phyloP scores from a whole-genome alignment of 2,888 invertebrate genomes.

The Gymnosoma rotundatum region DNA sequence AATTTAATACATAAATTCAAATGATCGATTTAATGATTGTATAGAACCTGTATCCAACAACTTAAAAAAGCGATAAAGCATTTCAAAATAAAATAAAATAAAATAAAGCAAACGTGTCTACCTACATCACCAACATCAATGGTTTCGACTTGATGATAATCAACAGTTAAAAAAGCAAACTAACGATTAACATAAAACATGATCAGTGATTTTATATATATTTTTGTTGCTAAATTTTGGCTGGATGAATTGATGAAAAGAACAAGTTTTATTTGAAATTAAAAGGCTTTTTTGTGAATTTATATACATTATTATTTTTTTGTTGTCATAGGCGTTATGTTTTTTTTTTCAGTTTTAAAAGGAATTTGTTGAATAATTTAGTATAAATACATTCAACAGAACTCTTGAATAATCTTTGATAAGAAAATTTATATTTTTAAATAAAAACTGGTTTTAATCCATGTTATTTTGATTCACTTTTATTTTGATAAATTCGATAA shows the following conservation, averaged over 20 bases:
- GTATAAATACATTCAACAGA: background rate
- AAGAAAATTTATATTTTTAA: no score
- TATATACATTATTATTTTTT: constrained; percentile 25
- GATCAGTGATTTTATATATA: constrained; percentile 16
- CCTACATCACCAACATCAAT: constrained; percentile 18
- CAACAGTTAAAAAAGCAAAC: constrained; percentile 14
- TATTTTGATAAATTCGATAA: no score
- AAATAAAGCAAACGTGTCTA: constrained; percentile 33
- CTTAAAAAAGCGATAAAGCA: constrained; percentile 1
- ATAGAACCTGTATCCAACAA: constrained; percentile 5
- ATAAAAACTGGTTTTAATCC: no score
- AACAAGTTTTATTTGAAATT: constrained; percentile 54
- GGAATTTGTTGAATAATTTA: constrained; percentile 19
- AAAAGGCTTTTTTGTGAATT: constrained; percentile 5
- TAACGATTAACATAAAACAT: constrained; percentile 37
- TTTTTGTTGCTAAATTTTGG: constrained; percentile 23
- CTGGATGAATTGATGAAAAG: constrained; percentile 7
- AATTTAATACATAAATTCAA: constrained; percentile 3
- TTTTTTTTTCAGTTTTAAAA: constrained; percentile 12
- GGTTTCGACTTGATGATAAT: constrained; percentile 10
- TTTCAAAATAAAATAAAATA: constrained; percentile 1
- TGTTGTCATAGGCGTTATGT: constrained; percentile 30
- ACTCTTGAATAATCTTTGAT: no score
- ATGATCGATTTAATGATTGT: background rate
- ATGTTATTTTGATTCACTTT: no score